These are phyloP conservation scores for Hydraecia micacea DNA, from an alignment of 2,888 invertebrate genomes.

Conservation along the genomic window DNA sequence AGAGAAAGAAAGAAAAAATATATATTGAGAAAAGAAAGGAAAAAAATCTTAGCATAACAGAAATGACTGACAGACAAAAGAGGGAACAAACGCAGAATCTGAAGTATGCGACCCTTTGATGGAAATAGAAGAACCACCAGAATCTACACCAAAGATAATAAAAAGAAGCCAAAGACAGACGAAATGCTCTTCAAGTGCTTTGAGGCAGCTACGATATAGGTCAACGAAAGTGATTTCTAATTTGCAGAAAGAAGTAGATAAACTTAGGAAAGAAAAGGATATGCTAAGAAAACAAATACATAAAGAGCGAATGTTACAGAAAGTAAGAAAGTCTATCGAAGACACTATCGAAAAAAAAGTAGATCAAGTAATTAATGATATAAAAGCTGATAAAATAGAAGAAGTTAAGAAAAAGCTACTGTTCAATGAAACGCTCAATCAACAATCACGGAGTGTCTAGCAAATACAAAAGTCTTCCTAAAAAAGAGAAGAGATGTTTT, in stretches of 20 bases:
- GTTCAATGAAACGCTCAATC: slow-evolving; percentile 8
- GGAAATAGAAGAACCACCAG: slow-evolving; percentile 7
- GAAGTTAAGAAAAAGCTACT: not conserved
- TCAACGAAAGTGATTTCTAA: slow-evolving; percentile 1
- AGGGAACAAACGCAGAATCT: slow-evolving; percentile 3
- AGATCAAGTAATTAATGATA: slow-evolving; percentile 8
- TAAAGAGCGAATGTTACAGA: not conserved
- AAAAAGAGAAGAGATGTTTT: not conserved
- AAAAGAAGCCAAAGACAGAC: not conserved
- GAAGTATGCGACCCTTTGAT: not conserved
- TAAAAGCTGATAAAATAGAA: not conserved
- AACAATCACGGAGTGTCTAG: slow-evolving; percentile 1
- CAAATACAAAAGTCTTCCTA: slow-evolving; percentile 2
- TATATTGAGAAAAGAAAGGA: not conserved
- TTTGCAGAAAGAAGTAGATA: slow-evolving; percentile 6
- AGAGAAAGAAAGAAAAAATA: too few species aligned
- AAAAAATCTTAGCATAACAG: slow-evolving; percentile 4
- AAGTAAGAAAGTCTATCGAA: not conserved
- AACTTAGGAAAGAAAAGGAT: slow-evolving; percentile 2
- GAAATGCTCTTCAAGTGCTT: too few species aligned
- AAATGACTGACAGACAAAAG: slow-evolving; percentile 3
- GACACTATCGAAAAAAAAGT: slow-evolving; percentile 1
- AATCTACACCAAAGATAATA: slow-evolving; percentile 2
- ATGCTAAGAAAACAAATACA: slow-evolving; percentile 9
- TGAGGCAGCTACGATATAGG: not conserved